Evolutionary conservation across 64 coral and sea anemone genomes (phyloP).

Genomic region (Acropora tenuis): DNA sequence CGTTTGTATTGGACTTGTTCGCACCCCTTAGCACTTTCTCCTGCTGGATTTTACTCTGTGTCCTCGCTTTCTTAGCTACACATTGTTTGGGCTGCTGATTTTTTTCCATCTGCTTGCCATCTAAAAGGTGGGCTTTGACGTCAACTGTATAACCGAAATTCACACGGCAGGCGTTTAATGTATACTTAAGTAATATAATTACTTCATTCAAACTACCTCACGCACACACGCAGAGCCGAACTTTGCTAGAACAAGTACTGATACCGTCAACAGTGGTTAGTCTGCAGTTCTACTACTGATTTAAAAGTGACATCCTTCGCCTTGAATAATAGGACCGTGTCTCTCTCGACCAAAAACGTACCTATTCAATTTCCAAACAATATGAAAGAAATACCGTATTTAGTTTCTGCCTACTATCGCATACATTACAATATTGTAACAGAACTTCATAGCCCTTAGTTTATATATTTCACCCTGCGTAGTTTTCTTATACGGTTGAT

Average conservation of each 20-base stretch:
- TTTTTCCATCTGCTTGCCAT: not conserved
- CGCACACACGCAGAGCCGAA: not conserved
- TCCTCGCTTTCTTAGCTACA: constrained; percentile 12
- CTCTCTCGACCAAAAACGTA: not conserved
- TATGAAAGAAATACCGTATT: not conserved
- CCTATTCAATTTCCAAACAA: not conserved
- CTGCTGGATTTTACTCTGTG: not conserved
- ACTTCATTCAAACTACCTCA: not conserved
- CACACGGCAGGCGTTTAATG: not conserved
- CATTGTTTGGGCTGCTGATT: constrained; percentile 13
- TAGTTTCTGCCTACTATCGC: not conserved
- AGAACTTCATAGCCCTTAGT: not conserved
- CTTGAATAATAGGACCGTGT: not conserved
- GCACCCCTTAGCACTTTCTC: not conserved
- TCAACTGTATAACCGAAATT: constrained; percentile 23
- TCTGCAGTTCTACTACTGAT: not conserved
- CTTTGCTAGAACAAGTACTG: not conserved
- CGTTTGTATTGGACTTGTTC: not conserved
- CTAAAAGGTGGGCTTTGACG: not conserved
- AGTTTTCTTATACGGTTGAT: not conserved
- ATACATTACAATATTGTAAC: not conserved
- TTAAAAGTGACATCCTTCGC: not conserved
- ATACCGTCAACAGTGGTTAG: not conserved
- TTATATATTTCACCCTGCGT: not conserved
- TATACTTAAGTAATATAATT: not conserved